A percentile compares a stretch with the other conserved stretches of the same genome.
Evolutionary conservation across 2,888 invertebrate species (phyloP).

Genomic region (Oxyteleia sp.): DNA sequence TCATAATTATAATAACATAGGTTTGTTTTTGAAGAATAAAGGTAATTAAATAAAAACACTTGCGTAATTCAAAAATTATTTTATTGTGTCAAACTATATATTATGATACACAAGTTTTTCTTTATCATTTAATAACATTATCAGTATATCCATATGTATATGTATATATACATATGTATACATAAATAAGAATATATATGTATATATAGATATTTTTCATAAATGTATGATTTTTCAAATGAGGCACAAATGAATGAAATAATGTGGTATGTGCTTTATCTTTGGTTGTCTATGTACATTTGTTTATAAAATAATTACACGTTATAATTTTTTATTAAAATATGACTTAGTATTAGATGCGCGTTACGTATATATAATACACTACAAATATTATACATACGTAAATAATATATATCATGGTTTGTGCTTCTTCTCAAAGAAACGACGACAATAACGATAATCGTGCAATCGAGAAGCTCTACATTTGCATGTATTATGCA

Average conservation of each 20-base stretch:
- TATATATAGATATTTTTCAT: slow-evolving; percentile 58
- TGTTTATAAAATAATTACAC: slow-evolving; percentile 78
- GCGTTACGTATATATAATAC: slow-evolving; percentile 46
- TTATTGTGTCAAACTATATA: slow-evolving; percentile 66
- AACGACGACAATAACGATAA: slow-evolving; percentile 35
- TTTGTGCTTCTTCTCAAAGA: slow-evolving; percentile 26
- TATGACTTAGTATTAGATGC: slow-evolving; percentile 71
- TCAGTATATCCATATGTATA: slow-evolving; percentile 49
- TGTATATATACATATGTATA: slow-evolving; percentile 19
- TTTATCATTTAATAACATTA: slow-evolving; percentile 48
- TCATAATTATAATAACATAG: neutral
- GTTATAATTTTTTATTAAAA: slow-evolving; percentile 74
- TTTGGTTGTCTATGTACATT: slow-evolving; percentile 78
- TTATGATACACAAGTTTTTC: slow-evolving; percentile 68
- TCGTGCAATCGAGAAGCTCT: slow-evolving; percentile 39
- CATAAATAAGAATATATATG: slow-evolving; percentile 41
- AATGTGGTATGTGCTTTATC: slow-evolving; percentile 72
- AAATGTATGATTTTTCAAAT: slow-evolving; percentile 75
- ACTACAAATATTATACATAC: slow-evolving; percentile 26
- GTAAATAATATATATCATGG: slow-evolving; percentile 29
- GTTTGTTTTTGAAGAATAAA: slow-evolving; percentile 1
- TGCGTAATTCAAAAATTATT: slow-evolving; percentile 57
- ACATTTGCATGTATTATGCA: slow-evolving; percentile 55
- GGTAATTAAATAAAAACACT: neutral
- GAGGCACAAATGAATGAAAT: slow-evolving; percentile 78